A percentile compares a stretch with the other conserved stretches of the same genome.
These are phyloP conservation scores for Spizella passerina DNA, from an alignment of 2,797 vertebrate genomes.

Conservation along the genomic window DNA sequence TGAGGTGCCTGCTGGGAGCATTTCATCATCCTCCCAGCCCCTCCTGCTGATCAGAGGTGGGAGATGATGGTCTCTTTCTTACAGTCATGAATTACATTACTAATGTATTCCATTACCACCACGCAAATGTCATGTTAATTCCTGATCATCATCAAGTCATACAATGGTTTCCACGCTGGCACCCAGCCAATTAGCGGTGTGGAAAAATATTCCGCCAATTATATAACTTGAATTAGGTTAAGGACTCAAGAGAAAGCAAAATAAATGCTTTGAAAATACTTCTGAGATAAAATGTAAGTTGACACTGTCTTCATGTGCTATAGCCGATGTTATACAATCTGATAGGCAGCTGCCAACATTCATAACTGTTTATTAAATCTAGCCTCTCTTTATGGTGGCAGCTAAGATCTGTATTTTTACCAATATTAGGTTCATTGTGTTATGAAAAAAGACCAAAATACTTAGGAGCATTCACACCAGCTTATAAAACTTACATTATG, in stretches of 20 bases:
- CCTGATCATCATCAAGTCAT: slow-evolving; percentile 89
- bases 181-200: slow-evolving; percentile 84
- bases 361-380: slow-evolving; percentile 85
- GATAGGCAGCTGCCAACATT: slow-evolving; percentile 83
- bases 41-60: slow-evolving; percentile 76
- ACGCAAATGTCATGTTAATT: slow-evolving; percentile 94
- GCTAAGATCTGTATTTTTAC: slow-evolving; percentile 80
- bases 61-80: slow-evolving; percentile 83
- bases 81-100: slow-evolving; percentile 89
- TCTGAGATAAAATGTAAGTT: slow-evolving; percentile 80
- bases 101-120: slow-evolving; percentile 92
- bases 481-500: slow-evolving; percentile 78
- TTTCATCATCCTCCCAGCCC: slow-evolving; percentile 81
- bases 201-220: slow-evolving; percentile 87
- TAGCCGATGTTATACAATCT: slow-evolving; percentile 77
- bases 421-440: slow-evolving; percentile 81
- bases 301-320: slow-evolving; percentile 75
- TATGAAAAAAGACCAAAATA: slow-evolving; percentile 82
- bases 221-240: slow-evolving; percentile 79
- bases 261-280: slow-evolving; percentile 77
- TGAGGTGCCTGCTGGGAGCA: slow-evolving; percentile 80
- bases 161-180: slow-evolving; percentile 85
- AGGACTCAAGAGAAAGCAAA: slow-evolving; percentile 78
- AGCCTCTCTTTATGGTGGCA: slow-evolving; percentile 75
- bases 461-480: slow-evolving; percentile 75